These are phyloP conservation scores for Helicorthomorpha holstii DNA, from an alignment of 1,140 invertebrate genomes.

Conservation along the genomic window DNA sequence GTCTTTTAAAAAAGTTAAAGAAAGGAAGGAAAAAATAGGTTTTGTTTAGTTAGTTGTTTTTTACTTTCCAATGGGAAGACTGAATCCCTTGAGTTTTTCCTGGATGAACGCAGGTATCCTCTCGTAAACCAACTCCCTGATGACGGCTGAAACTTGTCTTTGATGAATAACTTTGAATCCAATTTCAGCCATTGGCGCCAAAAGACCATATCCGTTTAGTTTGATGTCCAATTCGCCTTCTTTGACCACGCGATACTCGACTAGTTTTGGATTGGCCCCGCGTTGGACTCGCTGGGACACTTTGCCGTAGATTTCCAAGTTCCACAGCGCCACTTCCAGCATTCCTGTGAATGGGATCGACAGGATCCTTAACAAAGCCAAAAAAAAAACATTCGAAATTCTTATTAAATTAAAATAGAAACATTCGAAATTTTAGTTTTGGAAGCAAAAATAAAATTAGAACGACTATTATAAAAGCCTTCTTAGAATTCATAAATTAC, in stretches of 20 bases:
- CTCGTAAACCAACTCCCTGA: neutral
- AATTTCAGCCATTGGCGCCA: slow-evolving; percentile 1
- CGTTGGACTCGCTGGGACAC: neutral
- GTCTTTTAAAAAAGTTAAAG: too few relatives aligned
- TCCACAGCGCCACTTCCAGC: neutral
- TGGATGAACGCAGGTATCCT: neutral
- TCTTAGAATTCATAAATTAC: too few relatives aligned
- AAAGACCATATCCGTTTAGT: neutral
- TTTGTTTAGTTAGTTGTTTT: too few relatives aligned
- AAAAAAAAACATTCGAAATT: too few relatives aligned
- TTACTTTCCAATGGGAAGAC: neutral
- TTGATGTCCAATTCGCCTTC: neutral
- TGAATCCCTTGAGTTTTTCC: neutral
- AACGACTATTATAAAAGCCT: too few relatives aligned
- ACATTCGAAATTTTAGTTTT: too few relatives aligned
- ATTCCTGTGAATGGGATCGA: neutral
- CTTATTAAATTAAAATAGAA: too few relatives aligned
- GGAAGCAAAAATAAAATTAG: too few relatives aligned
- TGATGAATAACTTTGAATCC: neutral
- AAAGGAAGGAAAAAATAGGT: too few relatives aligned
- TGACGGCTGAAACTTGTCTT: neutral
- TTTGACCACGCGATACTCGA: neutral
- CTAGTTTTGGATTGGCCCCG: neutral
- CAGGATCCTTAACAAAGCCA: neutral
- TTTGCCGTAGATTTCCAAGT: neutral